A percentile compares a stretch with the other conserved stretches of the same genome.
Conservation (phyloP, 1,140 invertebrate genomes). For the Bradynema listronoti region DNA sequence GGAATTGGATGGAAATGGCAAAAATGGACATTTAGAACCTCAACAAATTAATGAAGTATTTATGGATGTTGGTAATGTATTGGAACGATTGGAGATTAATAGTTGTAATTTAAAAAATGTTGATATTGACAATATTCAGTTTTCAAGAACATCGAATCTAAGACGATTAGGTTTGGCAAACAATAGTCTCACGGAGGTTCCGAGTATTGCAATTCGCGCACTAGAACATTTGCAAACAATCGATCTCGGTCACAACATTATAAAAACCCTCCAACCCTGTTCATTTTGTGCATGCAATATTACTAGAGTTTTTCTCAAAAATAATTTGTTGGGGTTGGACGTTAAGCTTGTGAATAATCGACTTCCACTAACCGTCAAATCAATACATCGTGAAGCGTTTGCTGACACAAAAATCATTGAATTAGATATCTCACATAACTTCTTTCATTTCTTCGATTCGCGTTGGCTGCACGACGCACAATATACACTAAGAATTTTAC, state of each 20-base stretch:
- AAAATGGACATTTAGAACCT: conserved; percentile 33
- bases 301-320: conserved; percentile 26
- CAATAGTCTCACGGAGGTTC: conserved; percentile 44
- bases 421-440: conserved; percentile 49
- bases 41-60: conserved; percentile 46
- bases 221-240: conserved; percentile 35
- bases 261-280: conserved; percentile 32
- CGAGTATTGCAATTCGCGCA: conserved; percentile 28
- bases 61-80: conserved; percentile 34
- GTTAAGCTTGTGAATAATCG: no score
- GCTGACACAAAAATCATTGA: conserved; percentile 36
- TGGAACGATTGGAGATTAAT: conserved; percentile 40
- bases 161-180: conserved; percentile 42
- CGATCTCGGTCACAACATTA: conserved; percentile 35
- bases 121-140: conserved; percentile 25
- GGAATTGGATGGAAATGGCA: conserved; percentile 46
- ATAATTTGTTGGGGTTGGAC: conserved; percentile 45
- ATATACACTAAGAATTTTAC: conserved; percentile 28
- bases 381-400: conserved; percentile 43
- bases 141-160: conserved; percentile 28
- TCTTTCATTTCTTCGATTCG: conserved; percentile 47
- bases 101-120: conserved; percentile 40
- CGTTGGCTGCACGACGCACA: conserved; percentile 37
- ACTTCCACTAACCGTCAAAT: conserved; percentile 17
- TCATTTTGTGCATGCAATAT: conserved; percentile 47